Percentiles rank a stretch among this genome's conserved stretches.
Evolutionary conservation across 2,797 vertebrate genomes (phyloP).

Genomic region (Micropoecilia bifurca): DNA sequence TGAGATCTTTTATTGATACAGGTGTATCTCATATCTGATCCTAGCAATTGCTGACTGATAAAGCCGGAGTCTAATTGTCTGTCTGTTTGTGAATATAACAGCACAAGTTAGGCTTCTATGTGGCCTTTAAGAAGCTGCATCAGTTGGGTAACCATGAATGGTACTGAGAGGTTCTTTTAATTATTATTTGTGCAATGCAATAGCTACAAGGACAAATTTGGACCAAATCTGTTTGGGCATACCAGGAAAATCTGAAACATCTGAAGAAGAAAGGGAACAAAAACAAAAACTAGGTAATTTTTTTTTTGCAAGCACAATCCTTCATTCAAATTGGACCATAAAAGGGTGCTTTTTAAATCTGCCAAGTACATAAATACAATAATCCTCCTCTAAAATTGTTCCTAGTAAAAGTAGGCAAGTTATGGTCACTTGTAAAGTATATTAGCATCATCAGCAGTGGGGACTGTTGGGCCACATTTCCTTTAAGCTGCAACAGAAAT

Average conservation of each 20-base stretch:
- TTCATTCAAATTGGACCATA: background rate
- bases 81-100: constrained; percentile 77
- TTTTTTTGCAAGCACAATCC: background rate
- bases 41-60: constrained; percentile 76
- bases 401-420: constrained; percentile 1
- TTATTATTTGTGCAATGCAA: background rate
- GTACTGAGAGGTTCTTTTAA: background rate
- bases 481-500: background rate
- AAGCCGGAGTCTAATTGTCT: constrained; percentile 76
- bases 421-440: background rate
- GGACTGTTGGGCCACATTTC: background rate
- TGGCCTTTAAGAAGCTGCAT: constrained; percentile 18
- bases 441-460: background rate
- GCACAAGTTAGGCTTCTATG: constrained; percentile 34
- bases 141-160: constrained; percentile 2
- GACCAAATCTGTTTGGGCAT: constrained; percentile 9
- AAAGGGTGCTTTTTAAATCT: background rate
- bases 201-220: constrained; percentile 18
- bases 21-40: constrained; percentile 79
- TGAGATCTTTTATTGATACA: constrained; percentile 83
- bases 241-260: background rate
- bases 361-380: background rate
- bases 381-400: background rate
- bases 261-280: background rate
- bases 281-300: background rate